Conservation (phyloP, 2,113 vertebrate genomes). For the Toxostoma redivivum region DNA sequence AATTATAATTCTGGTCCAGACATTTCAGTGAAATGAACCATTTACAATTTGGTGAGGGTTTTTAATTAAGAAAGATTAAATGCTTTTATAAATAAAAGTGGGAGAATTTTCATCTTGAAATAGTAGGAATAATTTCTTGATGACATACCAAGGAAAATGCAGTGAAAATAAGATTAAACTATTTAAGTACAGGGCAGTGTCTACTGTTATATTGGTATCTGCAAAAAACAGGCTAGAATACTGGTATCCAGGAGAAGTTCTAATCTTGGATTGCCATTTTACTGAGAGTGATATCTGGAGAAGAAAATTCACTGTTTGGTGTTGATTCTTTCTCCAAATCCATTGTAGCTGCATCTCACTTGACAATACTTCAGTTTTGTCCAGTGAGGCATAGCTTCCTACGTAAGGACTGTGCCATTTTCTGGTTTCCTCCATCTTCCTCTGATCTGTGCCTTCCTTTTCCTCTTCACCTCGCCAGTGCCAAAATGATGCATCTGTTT, state of each 20-base stretch:
- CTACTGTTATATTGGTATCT: neutral
- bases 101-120: neutral
- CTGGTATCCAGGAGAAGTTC: neutral
- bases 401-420: neutral
- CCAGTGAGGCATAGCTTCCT: neutral
- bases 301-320: neutral
- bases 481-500: neutral
- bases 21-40: neutral
- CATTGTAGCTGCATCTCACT: neutral
- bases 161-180: neutral
- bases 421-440: neutral
- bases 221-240: neutral
- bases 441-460: neutral
- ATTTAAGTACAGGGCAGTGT: neutral
- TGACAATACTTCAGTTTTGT: neutral
- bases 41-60: neutral
- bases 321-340: neutral
- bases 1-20: neutral
- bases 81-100: neutral
- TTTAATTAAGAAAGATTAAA: neutral
- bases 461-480: neutral
- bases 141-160: neutral
- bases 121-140: neutral
- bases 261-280: neutral
- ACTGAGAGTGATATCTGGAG: neutral